Evolutionary conservation across 2,113 vertebrate genomes (phyloP).

Genomic region (Thermophis baileyi): DNA sequence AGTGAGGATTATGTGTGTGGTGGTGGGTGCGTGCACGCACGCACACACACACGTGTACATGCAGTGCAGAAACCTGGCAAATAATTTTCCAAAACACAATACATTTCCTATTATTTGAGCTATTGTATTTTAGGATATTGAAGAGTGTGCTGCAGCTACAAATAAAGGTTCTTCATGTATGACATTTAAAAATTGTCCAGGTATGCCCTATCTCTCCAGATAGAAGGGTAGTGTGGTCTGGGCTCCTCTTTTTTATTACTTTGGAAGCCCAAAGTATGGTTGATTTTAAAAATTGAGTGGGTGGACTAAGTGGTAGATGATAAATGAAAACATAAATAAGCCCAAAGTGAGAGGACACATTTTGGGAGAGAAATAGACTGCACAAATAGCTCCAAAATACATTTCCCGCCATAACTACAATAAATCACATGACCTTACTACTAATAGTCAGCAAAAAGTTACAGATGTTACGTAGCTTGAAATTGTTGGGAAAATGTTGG

Average conservation of each 20-base stretch:
- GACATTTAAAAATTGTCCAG: neutral
- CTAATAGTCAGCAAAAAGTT: neutral
- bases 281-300: neutral
- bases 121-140: neutral
- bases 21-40: rapidly evolving
- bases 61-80: neutral
- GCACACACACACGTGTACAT: neutral
- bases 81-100: neutral
- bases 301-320: neutral
- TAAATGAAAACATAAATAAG: neutral
- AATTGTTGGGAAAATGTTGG: neutral
- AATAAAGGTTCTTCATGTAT: neutral
- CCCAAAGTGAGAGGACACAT: neutral
- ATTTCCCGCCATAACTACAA: neutral
- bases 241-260: neutral
- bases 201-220: neutral
- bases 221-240: neutral
- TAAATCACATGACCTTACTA: neutral
- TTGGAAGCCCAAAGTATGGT: neutral
- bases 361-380: neutral
- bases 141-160: neutral
- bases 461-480: neutral
- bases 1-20: neutral
- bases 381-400: neutral
- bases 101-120: neutral